Conservation (phyloP, 1,140 invertebrate species). For the Camponotus vicinus region DNA sequence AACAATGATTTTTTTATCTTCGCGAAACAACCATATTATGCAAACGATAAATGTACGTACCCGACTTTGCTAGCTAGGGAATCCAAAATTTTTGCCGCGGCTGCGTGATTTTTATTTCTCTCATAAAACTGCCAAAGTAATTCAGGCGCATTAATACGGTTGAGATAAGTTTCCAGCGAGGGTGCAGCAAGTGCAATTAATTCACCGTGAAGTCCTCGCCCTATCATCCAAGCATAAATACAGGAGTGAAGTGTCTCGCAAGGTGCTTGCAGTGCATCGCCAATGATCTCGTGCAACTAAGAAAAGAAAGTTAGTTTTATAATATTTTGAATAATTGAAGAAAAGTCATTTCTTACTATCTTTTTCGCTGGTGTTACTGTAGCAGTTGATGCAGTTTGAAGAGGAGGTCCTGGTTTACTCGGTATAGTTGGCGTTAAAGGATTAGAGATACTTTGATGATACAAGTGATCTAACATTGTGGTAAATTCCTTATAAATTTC, state of each 20-base stretch:
- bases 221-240: constrained; percentile 97
- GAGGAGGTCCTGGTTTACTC: constrained; percentile 79
- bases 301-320: constrained; percentile 45
- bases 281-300: constrained; percentile 84
- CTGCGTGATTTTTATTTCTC: constrained; percentile 95
- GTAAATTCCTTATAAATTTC: constrained; percentile 96
- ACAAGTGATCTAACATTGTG: constrained; percentile 92
- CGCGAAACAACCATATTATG: neutral
- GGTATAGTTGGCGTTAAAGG: constrained; percentile 83
- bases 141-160: constrained; percentile 91
- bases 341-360: constrained; percentile 76
- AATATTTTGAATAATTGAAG: neutral
- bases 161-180: constrained; percentile 94
- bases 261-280: constrained; percentile 86
- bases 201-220: constrained; percentile 91
- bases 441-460: constrained; percentile 89
- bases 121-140: constrained; percentile 99
- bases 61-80: constrained; percentile 94
- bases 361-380: constrained; percentile 81
- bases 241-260: constrained; percentile 97
- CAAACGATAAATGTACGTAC: constrained; percentile 84
- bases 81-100: constrained; percentile 96
- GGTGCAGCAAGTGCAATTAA: constrained; percentile 92
- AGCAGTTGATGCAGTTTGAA: constrained; percentile 75
- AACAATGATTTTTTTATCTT: constrained; percentile 14